phyloP scores from a whole-genome alignment of 2,113 vertebrate species.

The Mastomys natalensis region DNA sequence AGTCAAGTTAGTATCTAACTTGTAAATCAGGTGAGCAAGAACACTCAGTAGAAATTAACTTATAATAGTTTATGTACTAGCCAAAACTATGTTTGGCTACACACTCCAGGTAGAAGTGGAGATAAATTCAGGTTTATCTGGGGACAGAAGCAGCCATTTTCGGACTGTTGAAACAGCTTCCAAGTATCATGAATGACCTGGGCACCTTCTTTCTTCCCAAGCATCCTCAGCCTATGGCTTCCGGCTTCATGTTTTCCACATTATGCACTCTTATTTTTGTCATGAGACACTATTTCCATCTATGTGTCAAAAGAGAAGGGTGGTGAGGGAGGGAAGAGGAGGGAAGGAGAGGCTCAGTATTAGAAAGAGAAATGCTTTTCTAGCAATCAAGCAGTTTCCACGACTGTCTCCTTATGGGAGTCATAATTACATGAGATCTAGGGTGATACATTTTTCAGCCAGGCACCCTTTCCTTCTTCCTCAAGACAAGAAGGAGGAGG shows the following conservation, averaged over 20 bases:
- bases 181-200: background rate
- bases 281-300: slow-evolving; percentile 22
- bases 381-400: slow-evolving; percentile 9
- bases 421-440: background rate
- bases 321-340: background rate
- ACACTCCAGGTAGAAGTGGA: slow-evolving; percentile 20
- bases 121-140: background rate
- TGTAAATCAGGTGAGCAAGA: background rate
- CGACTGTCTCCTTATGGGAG: background rate
- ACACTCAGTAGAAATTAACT: slow-evolving; percentile 28
- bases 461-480: background rate
- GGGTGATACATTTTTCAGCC: background rate
- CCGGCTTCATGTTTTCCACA: slow-evolving; percentile 31
- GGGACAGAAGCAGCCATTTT: background rate
- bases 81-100: slow-evolving; percentile 14
- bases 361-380: slow-evolving; percentile 21
- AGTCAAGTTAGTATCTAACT: background rate
- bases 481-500: background rate
- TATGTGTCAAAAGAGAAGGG: background rate
- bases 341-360: background rate
- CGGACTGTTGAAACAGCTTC: background rate
- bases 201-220: background rate
- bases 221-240: background rate
- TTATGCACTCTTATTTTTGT: slow-evolving; percentile 20
- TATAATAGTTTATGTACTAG: background rate